Percentiles rank a stretch among this genome's conserved stretches.
These are phyloP conservation scores for Anoura caudifer DNA, from an alignment of 2,113 vertebrate genomes.

Conservation along the genomic window DNA sequence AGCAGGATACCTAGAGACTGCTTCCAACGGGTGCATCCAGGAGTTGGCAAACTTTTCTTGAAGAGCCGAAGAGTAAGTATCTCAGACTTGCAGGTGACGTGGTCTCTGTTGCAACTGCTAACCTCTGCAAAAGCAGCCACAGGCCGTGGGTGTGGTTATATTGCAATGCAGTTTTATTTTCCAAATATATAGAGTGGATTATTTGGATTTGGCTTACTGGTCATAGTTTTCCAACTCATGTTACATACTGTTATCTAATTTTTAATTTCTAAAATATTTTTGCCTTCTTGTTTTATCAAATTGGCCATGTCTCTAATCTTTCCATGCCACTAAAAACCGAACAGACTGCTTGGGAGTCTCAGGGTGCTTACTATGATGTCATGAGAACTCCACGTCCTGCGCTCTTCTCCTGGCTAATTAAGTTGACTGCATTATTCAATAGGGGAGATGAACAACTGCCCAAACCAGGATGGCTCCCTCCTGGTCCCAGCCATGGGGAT, in stretches of 20 bases:
- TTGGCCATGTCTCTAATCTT: neutral
- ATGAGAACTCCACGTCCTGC: neutral
- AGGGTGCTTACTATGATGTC: neutral
- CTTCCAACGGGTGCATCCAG: neutral
- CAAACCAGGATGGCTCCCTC: neutral
- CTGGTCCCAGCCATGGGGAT: neutral
- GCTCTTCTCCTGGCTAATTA: neutral
- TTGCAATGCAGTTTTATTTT: neutral
- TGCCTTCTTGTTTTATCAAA: neutral
- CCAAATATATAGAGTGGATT: neutral
- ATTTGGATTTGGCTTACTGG: neutral
- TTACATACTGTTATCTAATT: neutral
- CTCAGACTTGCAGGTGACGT: neutral
- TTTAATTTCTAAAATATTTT: neutral
- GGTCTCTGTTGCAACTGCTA: neutral
- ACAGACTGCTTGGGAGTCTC: neutral
- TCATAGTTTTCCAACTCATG: neutral
- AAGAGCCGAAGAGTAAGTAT: neutral
- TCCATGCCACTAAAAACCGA: neutral
- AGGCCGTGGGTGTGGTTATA: too few species aligned
- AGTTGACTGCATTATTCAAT: neutral
- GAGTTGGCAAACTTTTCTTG: neutral
- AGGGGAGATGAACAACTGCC: neutral
- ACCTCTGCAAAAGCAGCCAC: neutral
- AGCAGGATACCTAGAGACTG: neutral